These are phyloP conservation scores for Trachelipus rathkii DNA, from an alignment of 1,140 invertebrate species.

Conservation along the genomic window DNA sequence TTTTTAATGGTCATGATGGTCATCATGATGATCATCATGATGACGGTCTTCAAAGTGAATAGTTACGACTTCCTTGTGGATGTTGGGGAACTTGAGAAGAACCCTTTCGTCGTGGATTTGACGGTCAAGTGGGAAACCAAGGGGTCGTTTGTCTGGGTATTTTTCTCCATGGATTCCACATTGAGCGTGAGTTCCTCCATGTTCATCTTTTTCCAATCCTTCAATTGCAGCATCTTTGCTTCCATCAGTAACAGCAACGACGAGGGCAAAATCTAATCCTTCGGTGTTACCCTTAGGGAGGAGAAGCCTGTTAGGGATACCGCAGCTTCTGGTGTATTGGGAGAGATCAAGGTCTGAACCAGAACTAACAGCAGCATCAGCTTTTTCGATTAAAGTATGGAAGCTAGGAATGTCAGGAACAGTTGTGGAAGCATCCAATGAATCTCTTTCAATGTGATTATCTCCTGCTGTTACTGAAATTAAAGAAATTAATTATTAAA, in stretches of 20 bases:
- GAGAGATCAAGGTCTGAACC: no score
- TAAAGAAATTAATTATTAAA: background rate
- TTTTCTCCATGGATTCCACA: slow-evolving; percentile 27
- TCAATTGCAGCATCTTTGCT: no score
- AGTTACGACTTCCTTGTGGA: slow-evolving; percentile 22
- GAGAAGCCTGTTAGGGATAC: no score
- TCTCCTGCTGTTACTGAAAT: slow-evolving; percentile 16
- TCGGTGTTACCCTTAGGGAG: no score
- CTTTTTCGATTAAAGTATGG: no score
- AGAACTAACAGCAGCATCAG: no score
- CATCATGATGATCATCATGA: slow-evolving; percentile 56
- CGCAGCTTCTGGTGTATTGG: slow-evolving; percentile 50
- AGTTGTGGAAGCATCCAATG: slow-evolving; percentile 28
- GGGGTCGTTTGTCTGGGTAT: slow-evolving; percentile 37
- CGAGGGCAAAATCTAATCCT: no score
- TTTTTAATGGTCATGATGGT: slow-evolving; percentile 60
- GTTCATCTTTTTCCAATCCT: slow-evolving; percentile 57
- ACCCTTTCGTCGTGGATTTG: no score
- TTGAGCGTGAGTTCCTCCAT: slow-evolving; percentile 50
- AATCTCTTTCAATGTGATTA: background rate
- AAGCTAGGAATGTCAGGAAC: no score
- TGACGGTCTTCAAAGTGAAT: slow-evolving; percentile 27
- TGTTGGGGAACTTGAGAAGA: no score
- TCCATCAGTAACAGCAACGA: no score
- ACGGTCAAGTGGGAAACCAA: no score